A percentile compares a stretch with the other conserved stretches of the same genome.
Conservation (phyloP, 2,888 invertebrate species). For the Caenorhabditis sinica region DNA sequence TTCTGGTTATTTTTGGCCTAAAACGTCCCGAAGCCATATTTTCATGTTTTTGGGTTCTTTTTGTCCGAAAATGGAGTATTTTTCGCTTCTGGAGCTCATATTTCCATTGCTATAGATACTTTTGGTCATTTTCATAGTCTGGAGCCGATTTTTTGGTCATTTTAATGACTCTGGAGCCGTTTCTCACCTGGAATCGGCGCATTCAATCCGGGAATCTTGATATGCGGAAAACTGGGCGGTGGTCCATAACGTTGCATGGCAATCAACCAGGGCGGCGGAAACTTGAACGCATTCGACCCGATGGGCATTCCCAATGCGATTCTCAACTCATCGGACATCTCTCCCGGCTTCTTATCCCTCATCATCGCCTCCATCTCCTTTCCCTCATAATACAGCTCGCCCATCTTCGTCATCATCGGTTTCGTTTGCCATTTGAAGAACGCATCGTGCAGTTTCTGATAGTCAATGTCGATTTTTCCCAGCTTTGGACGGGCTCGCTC, state of each 20-base stretch:
- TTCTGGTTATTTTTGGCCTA: too few species aligned
- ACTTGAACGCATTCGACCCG: conserved; percentile 88
- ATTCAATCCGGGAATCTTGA: conserved; percentile 95
- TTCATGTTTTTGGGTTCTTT: too few species aligned
- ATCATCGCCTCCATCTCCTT: conserved; percentile 95
- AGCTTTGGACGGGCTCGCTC: conserved; percentile 97
- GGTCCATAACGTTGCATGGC: conserved; percentile 99
- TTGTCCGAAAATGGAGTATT: too few species aligned
- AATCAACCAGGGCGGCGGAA: conserved; percentile 96
- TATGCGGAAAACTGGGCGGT: conserved; percentile 98
- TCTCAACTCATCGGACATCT: conserved; percentile 94
- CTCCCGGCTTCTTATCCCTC: conserved; percentile 98
- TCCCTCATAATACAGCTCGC: conserved; percentile 96
- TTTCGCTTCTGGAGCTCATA: too few species aligned
- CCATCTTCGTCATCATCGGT: conserved; percentile 98
- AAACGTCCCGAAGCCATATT: too few species aligned
- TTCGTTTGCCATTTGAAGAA: conserved; percentile 99
- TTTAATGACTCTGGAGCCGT: too few species aligned
- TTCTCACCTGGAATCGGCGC: conserved; percentile 91
- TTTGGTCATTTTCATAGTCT: too few species aligned
- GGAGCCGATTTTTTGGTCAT: too few species aligned
- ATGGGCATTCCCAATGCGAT: conserved; percentile 99
- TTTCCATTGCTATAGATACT: too few species aligned
- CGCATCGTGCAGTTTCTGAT: conserved; percentile 98
- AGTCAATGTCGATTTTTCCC: conserved; percentile 99